A percentile compares a stretch with the other conserved stretches of the same genome.
These are phyloP conservation scores for Plectus sambesii DNA, from an alignment of 1,140 invertebrate genomes.

Conservation along the genomic window DNA sequence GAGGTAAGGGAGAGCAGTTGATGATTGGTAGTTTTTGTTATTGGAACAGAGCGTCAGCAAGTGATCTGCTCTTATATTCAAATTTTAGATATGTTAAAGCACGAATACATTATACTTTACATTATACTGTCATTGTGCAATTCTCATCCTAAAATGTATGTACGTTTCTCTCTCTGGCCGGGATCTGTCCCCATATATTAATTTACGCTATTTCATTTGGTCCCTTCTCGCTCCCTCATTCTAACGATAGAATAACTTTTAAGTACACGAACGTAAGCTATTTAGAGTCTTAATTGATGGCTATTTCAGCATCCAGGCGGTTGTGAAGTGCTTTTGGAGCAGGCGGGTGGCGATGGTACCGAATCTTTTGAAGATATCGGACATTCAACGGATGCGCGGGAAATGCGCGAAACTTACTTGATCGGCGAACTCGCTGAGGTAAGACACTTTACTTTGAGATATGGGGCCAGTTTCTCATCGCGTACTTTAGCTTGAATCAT, in stretches of 20 bases:
- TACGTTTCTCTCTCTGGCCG: slow-evolving; percentile 8
- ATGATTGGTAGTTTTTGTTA: neutral
- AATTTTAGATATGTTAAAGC: neutral
- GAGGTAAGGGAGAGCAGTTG: slow-evolving; percentile 48
- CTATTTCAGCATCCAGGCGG: slow-evolving; percentile 78
- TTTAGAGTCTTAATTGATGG: slow-evolving; percentile 4
- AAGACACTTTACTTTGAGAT: too few species aligned
- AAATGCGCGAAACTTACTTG: slow-evolving; percentile 79
- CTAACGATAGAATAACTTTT: neutral
- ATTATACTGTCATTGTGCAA: neutral
- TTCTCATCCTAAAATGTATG: neutral
- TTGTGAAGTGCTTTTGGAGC: slow-evolving; percentile 84
- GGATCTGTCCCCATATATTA: too few species aligned
- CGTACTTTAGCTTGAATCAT: too few species aligned
- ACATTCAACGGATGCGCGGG: slow-evolving; percentile 84
- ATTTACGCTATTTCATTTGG: too few species aligned
- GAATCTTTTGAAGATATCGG: slow-evolving; percentile 91
- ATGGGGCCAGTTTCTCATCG: too few species aligned
- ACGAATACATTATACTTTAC: slow-evolving; percentile 2
- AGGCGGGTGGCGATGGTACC: slow-evolving; percentile 69
- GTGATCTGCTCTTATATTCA: slow-evolving; percentile 5
- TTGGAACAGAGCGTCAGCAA: neutral
- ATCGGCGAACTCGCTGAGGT: slow-evolving; percentile 75
- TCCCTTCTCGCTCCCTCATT: neutral
- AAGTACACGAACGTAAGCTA: too few species aligned